Base-by-base conservation (phyloP, 2,113 vertebrate species). In the Epinephelus moara region DNA sequence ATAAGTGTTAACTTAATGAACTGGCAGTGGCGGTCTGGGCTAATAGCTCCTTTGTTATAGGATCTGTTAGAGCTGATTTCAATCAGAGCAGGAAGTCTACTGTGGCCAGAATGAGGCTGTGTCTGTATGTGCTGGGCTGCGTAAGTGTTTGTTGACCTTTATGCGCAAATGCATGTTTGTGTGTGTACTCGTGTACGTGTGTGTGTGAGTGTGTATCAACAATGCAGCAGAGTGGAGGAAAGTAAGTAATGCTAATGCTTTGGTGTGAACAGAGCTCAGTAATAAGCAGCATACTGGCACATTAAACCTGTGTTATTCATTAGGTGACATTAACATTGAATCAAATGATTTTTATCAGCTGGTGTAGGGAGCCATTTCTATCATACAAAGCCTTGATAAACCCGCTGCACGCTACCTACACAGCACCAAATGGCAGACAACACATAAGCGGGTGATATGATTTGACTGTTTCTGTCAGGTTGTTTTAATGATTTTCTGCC, bases 61-160 rank as follows among this genome's bases (percentile, higher is more conserved):
- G 74, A 50, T 53, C 64, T 53, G 33, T 61, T 76, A 12, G 25
- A 78, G 27, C 56, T 45, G 74, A 79, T 84, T 80, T 76, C 13
- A 79, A 66, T 79, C 72, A 72, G 60, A 49, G 47, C 47, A 84
- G 81, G 81, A 88, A 81, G 80, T 70, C 9, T n/a, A 7, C 61
- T 30, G 42, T 56, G 33, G 64, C 53, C 40, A 67, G 12, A 49
- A 25, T 45, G 42, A 45, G 42, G 42, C 42, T 45, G 11, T 45
- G 42, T 45, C 42, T 11, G 42, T 12, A 45, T 45, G 42, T 67
- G 56, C 37, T 9, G 64, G 61, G 18, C 59, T 73, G 30, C 11
- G 3, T 42, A 11, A 70, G 21, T 68, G 10, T 71, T 68, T 60
- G 19, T 25, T 3, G 17, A 75, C 13, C 11, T 64, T 45, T 11